Conservation (phyloP, 2,888 invertebrate genomes). For the Melinaea marsaeus region DNA sequence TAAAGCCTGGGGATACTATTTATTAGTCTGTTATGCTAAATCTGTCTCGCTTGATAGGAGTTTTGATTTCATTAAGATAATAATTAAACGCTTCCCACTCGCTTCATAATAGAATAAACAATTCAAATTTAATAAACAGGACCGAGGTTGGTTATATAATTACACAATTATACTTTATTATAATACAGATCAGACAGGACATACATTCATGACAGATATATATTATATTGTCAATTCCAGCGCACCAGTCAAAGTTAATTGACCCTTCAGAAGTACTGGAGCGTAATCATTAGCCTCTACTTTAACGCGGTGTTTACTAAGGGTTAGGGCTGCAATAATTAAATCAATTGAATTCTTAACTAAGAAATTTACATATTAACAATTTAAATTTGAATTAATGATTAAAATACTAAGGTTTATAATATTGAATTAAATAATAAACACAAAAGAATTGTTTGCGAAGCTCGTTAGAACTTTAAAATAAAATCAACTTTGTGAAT, state of each 20-base stretch:
- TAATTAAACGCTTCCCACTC: constrained; percentile 5
- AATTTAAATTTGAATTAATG: not conserved
- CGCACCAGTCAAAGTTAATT: constrained; percentile 16
- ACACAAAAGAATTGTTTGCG: too few species aligned
- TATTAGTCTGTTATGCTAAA: constrained; percentile 18
- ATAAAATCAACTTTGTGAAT: too few species aligned
- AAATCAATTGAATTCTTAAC: not conserved
- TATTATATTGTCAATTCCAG: not conserved
- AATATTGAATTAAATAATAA: too few species aligned
- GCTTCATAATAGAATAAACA: constrained; percentile 4
- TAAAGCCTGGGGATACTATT: constrained; percentile 4
- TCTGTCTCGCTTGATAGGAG: constrained; percentile 4
- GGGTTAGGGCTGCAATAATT: constrained; percentile 12
- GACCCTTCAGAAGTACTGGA: constrained; percentile 15
- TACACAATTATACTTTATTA: too few species aligned
- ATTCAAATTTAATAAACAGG: constrained; percentile 5
- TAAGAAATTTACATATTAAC: not conserved
- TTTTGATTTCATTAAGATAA: constrained; percentile 11
- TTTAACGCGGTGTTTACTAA: constrained; percentile 9
- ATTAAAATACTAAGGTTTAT: not conserved
- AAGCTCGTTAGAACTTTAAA: too few species aligned
- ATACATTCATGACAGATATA: too few species aligned
- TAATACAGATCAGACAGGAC: too few species aligned
- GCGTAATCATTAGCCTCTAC: constrained; percentile 14
- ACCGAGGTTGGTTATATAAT: not conserved